Evolutionary conservation across 2,888 invertebrate genomes (phyloP).

Genomic region (Phyllotreta cruciferae): DNA sequence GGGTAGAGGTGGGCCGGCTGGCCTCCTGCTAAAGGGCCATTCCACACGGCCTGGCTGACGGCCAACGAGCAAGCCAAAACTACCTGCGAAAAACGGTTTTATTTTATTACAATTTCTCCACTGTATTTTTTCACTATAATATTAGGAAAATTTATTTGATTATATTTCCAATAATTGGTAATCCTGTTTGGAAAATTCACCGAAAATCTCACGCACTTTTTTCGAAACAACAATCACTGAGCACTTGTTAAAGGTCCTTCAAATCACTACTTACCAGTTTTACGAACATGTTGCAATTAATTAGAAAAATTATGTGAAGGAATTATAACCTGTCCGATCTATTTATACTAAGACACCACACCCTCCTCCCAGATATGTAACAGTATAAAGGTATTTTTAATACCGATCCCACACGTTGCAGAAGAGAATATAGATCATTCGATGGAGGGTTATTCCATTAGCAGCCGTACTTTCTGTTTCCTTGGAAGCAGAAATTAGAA

Average conservation of each 20-base stretch:
- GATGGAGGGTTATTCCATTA: slow-evolving; percentile 30
- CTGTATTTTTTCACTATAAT: too few species aligned
- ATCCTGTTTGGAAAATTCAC: not conserved
- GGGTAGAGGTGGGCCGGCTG: slow-evolving; percentile 56
- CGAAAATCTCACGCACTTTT: slow-evolving; percentile 3
- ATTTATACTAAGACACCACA: slow-evolving; percentile 56
- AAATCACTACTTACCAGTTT: slow-evolving; percentile 58
- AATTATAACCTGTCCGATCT: slow-evolving; percentile 38
- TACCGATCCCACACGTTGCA: slow-evolving; percentile 58
- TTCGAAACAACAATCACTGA: slow-evolving; percentile 20
- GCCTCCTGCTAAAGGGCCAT: slow-evolving; percentile 59
- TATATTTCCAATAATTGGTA: not conserved
- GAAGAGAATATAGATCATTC: slow-evolving; percentile 50
- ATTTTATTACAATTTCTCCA: not conserved
- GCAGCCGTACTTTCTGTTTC: slow-evolving; percentile 10
- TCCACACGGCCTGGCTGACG: slow-evolving; percentile 54
- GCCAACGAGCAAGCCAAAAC: slow-evolving; percentile 56
- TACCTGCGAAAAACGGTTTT: slow-evolving; percentile 46
- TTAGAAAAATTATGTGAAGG: slow-evolving; percentile 36
- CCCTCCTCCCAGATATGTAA: slow-evolving; percentile 57
- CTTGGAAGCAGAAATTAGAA: slow-evolving; percentile 2
- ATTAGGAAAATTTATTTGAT: not conserved
- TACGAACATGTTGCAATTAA: slow-evolving; percentile 57
- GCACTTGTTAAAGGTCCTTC: slow-evolving; percentile 20
- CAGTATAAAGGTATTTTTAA: slow-evolving; percentile 54